Evolutionary conservation across 1,140 invertebrate species (phyloP), one percentile per base, ranked within the genome.

Genomic region (Drosophila suzukii): DNA sequence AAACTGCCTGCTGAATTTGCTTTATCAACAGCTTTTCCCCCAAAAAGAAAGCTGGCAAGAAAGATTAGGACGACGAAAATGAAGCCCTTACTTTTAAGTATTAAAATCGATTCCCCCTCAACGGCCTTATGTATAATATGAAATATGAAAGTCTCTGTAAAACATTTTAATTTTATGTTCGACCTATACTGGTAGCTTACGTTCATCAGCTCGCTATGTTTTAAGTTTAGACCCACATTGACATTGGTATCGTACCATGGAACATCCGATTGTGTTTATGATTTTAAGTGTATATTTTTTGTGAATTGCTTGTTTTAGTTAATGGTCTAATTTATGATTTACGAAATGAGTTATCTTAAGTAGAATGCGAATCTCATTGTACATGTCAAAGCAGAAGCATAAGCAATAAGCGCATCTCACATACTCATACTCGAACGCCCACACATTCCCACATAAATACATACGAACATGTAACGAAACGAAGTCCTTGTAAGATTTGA

Each of bases 61-160:
- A 34, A 39, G 41, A 70, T 49, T 56, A 49, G 32, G 30, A 50
- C 34, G 41, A 36, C 34, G 68, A 63, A 20, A 34, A 65, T 34
- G 58, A 78, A 68, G 13, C 44, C 36, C 17, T 54, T 70, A 72
- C 62, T 67, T 72, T 79, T 76, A 86, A 86, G 84, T 56, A 86
- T 73, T 79, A 49, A 73, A 76, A 47, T 55, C 67, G 53, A 76
- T 49, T 46, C 62, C 78, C 65, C 57, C 72, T 75, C 57, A 51
- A 88, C 73, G 71, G 83, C 83, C 83, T 86, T 86, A 86, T 86
- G 83, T 86, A 86, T 88, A 60, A 86, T 86, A 86, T 86, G 60
- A 88, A 89, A 88, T 83, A 88, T 86, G 88, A 57, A 88, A 71
- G 30, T 68, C 74, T 58, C 67, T 85, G 82, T 85, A 77, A 74